Evolutionary conservation across 2,888 invertebrate species (phyloP).

Genomic region (Cheilosia vernalis): DNA sequence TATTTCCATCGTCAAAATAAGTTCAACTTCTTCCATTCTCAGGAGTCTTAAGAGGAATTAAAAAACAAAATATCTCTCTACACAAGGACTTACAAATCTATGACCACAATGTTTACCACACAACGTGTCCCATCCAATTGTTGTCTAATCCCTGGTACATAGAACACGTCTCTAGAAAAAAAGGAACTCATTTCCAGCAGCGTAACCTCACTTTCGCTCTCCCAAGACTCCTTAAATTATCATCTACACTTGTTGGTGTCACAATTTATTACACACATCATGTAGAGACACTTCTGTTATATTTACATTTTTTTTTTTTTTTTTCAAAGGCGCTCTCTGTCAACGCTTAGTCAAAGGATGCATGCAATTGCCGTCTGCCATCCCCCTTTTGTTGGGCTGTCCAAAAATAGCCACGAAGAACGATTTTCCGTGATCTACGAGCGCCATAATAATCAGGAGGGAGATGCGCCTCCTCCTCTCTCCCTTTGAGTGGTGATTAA

Average conservation of each 20-base stretch:
- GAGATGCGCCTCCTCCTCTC: background rate
- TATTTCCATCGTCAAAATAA: conserved; percentile 1
- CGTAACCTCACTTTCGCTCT: conserved; percentile 6
- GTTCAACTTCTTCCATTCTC: background rate
- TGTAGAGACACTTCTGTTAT: conserved; percentile 27
- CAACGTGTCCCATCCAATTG: conserved; percentile 54
- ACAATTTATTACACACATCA: conserved; percentile 72
- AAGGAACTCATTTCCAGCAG: conserved; percentile 6
- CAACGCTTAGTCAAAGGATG: conserved; percentile 64
- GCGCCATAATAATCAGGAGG: conserved; percentile 50
- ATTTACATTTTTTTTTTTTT: background rate
- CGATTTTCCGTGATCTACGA: conserved; percentile 58
- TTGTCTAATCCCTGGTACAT: conserved; percentile 41
- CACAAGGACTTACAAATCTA: background rate
- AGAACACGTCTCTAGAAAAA: background rate
- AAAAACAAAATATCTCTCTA: background rate
- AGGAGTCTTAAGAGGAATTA: conserved; percentile 37
- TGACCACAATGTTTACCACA: conserved; percentile 51
- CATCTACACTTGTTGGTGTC: conserved; percentile 75
- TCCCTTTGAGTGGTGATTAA: conserved; percentile 50
- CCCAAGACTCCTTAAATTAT: conserved; percentile 32
- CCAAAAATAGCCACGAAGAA: conserved; percentile 68
- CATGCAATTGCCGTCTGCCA: conserved; percentile 12
- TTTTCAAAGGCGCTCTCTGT: conserved; percentile 14
- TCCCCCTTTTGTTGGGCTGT: conserved; percentile 13